These are phyloP conservation scores for Hirudinaria manillensis DNA, from an alignment of 2,888 invertebrate genomes.

Conservation along the genomic window DNA sequence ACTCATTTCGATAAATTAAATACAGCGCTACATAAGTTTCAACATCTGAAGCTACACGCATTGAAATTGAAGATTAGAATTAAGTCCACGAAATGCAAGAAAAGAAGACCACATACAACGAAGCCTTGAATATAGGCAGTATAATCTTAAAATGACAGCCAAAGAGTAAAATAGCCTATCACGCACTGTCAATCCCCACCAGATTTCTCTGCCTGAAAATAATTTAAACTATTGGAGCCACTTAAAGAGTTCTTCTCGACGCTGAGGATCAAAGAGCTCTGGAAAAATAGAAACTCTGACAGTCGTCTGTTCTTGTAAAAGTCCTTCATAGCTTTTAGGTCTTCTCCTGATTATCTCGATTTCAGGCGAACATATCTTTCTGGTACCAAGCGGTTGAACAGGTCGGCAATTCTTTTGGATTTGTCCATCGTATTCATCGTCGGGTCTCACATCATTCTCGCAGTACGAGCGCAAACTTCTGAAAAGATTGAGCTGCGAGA, in stretches of 20 bases:
- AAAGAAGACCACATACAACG: too few relatives aligned
- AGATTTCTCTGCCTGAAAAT: too few relatives aligned
- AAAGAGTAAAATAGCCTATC: too few relatives aligned
- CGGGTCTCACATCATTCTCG: conserved; percentile 31
- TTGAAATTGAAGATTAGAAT: too few relatives aligned
- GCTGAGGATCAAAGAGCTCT: conserved; percentile 34
- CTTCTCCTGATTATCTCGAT: conserved; percentile 17
- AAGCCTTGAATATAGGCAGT: too few relatives aligned
- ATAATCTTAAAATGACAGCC: too few relatives aligned
- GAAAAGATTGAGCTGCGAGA: conserved; percentile 29
- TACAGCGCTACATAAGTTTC: too few relatives aligned
- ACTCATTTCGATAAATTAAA: too few relatives aligned
- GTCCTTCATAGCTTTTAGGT: conserved; percentile 31
- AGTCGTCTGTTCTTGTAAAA: conserved; percentile 28
- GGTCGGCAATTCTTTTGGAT: conserved; percentile 29
- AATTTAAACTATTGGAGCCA: conserved; percentile 29
- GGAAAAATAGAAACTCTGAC: conserved; percentile 33
- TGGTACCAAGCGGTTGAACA: conserved; percentile 34
- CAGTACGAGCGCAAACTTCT: conserved; percentile 32
- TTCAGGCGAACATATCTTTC: conserved; percentile 32
- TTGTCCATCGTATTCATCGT: conserved; percentile 32
- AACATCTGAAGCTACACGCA: too few relatives aligned
- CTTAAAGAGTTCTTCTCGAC: conserved; percentile 34
- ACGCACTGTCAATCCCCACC: too few relatives aligned
- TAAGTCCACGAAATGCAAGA: too few relatives aligned